phyloP scores from a whole-genome alignment of 2,113 vertebrate genomes.

The Galbula dea region DNA sequence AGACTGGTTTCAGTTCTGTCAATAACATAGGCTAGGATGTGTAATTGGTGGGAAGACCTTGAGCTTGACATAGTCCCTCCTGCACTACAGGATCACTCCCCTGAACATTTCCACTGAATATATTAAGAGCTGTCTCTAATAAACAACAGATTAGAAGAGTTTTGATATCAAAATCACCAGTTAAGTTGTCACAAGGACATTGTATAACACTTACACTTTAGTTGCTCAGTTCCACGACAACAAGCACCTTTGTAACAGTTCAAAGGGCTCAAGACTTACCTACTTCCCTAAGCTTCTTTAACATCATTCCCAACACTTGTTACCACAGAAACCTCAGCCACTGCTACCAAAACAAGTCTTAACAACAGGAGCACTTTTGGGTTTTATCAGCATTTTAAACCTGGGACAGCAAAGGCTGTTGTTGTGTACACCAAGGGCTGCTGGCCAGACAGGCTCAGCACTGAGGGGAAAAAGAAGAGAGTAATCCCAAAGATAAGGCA shows the following conservation, averaged over 20 bases:
- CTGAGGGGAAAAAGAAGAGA: neutral
- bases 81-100: neutral
- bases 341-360: neutral
- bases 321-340: neutral
- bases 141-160: neutral
- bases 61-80: neutral
- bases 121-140: neutral
- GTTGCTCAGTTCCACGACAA: neutral
- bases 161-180: neutral
- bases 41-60: neutral
- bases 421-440: accelerated
- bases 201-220: neutral
- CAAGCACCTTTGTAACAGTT: neutral
- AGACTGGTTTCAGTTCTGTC: neutral
- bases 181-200: neutral
- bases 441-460: neutral
- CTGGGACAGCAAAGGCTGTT: neutral
- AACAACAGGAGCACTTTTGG: neutral
- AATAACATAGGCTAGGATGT: accelerated
- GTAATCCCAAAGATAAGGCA: neutral
- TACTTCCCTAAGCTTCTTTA: neutral
- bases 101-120: neutral
- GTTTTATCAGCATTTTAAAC: neutral
- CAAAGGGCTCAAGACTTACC: neutral
- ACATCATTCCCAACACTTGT: neutral